phyloP scores from a whole-genome alignment of 2,888 invertebrate genomes.

The Nymphalis c-album region DNA sequence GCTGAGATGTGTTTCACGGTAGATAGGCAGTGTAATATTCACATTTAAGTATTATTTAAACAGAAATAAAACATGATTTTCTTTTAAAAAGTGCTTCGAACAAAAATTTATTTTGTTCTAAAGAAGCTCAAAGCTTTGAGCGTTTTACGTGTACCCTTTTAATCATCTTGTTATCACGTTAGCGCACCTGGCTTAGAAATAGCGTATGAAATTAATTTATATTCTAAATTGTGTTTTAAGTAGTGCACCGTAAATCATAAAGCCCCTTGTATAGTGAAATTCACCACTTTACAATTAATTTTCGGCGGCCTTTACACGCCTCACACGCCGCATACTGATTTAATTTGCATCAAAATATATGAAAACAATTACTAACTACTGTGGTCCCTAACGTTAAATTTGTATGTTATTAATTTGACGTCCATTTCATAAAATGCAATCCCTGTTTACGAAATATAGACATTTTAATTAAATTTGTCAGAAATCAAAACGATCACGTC shows the following conservation, averaged over 20 bases:
- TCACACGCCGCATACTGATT: slow-evolving; percentile 22
- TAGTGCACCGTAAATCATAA: slow-evolving; percentile 26
- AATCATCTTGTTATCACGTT: slow-evolving; percentile 35
- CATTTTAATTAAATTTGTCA: background rate
- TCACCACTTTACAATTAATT: slow-evolving; percentile 34
- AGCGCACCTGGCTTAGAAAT: slow-evolving; percentile 33
- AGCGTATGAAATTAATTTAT: slow-evolving; percentile 31
- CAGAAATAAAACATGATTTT: background rate
- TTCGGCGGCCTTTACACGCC: slow-evolving; percentile 28
- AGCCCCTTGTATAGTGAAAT: slow-evolving; percentile 15
- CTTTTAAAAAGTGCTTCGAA: slow-evolving; percentile 21
- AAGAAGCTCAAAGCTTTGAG: slow-evolving; percentile 25
- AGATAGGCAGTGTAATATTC: too few relatives aligned
- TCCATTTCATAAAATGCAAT: background rate
- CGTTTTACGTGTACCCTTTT: slow-evolving; percentile 21
- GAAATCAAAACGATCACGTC: background rate
- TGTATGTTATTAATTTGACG: slow-evolving; percentile 3
- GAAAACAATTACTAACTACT: slow-evolving; percentile 2
- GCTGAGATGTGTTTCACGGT: too few relatives aligned
- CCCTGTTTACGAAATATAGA: background rate
- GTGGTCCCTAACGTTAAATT: slow-evolving; percentile 5
- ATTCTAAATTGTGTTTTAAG: slow-evolving; percentile 28
- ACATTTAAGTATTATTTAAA: too few relatives aligned
- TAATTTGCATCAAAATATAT: slow-evolving; percentile 25
- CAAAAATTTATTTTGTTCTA: slow-evolving; percentile 21